These are phyloP conservation scores for Herminia tarsipennalis DNA, from an alignment of 2,888 invertebrate genomes.

Conservation along the genomic window DNA sequence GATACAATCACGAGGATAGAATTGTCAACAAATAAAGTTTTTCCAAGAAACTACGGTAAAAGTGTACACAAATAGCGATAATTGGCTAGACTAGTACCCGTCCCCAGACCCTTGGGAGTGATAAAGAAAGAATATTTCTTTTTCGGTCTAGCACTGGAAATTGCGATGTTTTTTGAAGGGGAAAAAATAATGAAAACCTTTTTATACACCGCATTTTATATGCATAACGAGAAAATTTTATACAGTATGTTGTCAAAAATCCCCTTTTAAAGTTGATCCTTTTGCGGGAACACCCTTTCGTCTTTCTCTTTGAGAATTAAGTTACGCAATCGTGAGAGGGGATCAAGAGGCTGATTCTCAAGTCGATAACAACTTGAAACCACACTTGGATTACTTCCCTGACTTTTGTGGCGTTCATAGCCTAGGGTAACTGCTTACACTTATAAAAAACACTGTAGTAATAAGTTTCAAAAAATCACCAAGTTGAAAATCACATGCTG, in stretches of 20 bases:
- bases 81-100: no score
- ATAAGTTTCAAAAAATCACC: no score
- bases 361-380: background rate
- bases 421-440: no score
- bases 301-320: slow-evolving; percentile 5
- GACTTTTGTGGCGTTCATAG: no score
- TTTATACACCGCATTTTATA: slow-evolving; percentile 3
- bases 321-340: slow-evolving; percentile 1
- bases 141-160: background rate
- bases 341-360: background rate
- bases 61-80: no score
- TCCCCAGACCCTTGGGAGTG: no score
- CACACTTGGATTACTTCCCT: slow-evolving; percentile 4
- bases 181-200: slow-evolving; percentile 2
- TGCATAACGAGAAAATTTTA: slow-evolving; percentile 7
- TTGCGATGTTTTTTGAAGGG: background rate
- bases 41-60: no score
- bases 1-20: no score
- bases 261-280: slow-evolving; percentile 1
- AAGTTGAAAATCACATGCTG: no score
- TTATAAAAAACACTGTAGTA: no score
- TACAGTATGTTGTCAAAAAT: slow-evolving; percentile 1
- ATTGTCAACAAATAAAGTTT: no score
- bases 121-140: background rate
- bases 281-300: background rate